Conservation (phyloP, 2,797 vertebrate genomes). For the Momotus momota region DNA sequence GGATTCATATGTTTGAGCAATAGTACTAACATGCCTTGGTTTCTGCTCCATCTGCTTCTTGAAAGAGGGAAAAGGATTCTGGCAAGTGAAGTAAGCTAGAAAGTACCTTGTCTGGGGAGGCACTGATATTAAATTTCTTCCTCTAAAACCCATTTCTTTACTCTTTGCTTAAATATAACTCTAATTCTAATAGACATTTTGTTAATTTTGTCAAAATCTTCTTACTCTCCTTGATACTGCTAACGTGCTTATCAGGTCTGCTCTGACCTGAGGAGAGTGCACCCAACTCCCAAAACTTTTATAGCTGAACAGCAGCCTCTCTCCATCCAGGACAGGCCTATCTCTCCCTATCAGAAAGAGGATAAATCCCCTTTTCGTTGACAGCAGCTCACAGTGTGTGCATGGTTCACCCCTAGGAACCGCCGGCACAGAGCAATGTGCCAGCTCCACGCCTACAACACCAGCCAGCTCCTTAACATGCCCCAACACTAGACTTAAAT, state of each 20-base stretch:
- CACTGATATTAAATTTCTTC: neutral
- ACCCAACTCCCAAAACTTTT: neutral
- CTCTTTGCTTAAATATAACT: neutral
- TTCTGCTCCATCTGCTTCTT: neutral
- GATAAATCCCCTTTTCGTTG: neutral
- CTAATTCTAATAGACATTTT: neutral
- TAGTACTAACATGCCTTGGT: neutral
- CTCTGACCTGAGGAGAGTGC: neutral
- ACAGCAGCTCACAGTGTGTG: accelerated
- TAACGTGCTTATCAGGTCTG: neutral
- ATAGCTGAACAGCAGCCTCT: neutral
- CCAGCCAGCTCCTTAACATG: neutral
- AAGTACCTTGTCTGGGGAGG: neutral
- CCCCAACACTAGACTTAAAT: neutral
- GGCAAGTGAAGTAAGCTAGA: neutral
- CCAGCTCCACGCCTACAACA: neutral
- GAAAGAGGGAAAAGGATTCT: neutral
- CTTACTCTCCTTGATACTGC: neutral
- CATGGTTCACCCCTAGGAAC: neutral
- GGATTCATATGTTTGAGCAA: neutral
- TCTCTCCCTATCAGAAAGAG: neutral
- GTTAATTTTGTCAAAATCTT: neutral
- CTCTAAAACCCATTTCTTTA: neutral
- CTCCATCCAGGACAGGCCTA: neutral
- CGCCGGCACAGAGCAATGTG: accelerated